Conservation (phyloP, 1,140 invertebrate genomes). For the Drosophila sp. region DNA sequence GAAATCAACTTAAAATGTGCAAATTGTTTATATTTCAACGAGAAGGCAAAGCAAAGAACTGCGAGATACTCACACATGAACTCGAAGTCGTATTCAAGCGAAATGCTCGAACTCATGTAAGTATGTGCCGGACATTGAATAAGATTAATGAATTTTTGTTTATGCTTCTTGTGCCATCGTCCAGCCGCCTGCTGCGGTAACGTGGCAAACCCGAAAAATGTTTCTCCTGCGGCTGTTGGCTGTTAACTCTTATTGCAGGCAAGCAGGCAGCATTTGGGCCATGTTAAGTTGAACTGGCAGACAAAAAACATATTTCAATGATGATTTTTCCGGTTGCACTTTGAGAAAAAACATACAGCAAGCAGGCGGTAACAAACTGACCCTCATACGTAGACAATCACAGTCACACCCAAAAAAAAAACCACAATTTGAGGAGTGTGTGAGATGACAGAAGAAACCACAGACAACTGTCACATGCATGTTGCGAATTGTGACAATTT, state of each 20-base stretch:
- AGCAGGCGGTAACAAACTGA: conserved; percentile 61
- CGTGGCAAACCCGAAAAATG: conserved; percentile 48
- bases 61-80: background rate
- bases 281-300: conserved; percentile 39
- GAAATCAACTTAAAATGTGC: conserved; percentile 80
- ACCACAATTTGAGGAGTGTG: conserved; percentile 38
- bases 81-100: background rate
- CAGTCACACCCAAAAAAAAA: background rate
- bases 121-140: conserved; percentile 81
- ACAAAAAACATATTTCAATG: conserved; percentile 74
- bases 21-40: conserved; percentile 74
- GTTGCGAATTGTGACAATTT: conserved; percentile 72
- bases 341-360: conserved; percentile 52
- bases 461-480: conserved; percentile 68
- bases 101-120: conserved; percentile 57
- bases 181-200: conserved; percentile 67
- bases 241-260: conserved; percentile 5
- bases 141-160: conserved; percentile 80
- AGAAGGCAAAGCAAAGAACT: conserved; percentile 29
- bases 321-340: conserved; percentile 58
- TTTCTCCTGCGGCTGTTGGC: conserved; percentile 22
- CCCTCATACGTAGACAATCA: conserved; percentile 38
- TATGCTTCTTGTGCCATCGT: conserved; percentile 58
- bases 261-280: conserved; percentile 40
- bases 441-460: conserved; percentile 42